These are phyloP conservation scores for Mastacembelus armatus DNA, from an alignment of 2,797 vertebrate species.

Conservation along the genomic window DNA sequence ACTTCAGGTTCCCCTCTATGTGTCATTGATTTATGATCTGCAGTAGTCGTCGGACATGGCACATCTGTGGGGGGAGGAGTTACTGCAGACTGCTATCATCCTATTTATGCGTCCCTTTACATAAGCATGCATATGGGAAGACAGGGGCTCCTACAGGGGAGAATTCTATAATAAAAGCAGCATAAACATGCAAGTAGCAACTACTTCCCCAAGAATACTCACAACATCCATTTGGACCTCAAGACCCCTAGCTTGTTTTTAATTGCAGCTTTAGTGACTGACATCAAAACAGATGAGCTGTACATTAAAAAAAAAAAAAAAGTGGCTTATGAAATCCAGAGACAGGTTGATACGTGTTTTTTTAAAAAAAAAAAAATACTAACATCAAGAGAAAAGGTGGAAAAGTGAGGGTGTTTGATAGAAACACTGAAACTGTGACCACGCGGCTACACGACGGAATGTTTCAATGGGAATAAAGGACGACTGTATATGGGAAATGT, in stretches of 20 bases:
- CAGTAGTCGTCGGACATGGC: too few relatives aligned
- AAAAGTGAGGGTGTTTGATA: slow-evolving; percentile 2
- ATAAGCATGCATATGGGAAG: slow-evolving; percentile 72
- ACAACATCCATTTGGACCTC: slow-evolving; percentile 12
- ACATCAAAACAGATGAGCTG: slow-evolving; percentile 38
- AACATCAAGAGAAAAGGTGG: not conserved
- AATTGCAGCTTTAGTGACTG: slow-evolving; percentile 48
- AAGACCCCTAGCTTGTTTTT: slow-evolving; percentile 59
- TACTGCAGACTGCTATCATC: slow-evolving; percentile 33
- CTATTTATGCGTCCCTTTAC: slow-evolving; percentile 60
- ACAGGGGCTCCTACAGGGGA: slow-evolving; percentile 2
- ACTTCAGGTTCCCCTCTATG: slow-evolving; percentile 6
- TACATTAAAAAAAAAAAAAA: slow-evolving; percentile 51
- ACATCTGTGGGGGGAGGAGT: slow-evolving; percentile 5
- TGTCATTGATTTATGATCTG: slow-evolving; percentile 22
- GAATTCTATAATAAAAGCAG: slow-evolving; percentile 57
- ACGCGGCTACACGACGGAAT: slow-evolving; percentile 4
- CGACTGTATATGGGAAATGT: too few relatives aligned
- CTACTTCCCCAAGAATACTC: slow-evolving; percentile 34
- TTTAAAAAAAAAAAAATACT: not conserved
- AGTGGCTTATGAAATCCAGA: slow-evolving; percentile 1
- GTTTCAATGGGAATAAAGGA: slow-evolving; percentile 10
- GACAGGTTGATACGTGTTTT: not conserved
- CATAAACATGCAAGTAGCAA: slow-evolving; percentile 71
- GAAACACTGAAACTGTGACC: slow-evolving; percentile 11